Evolutionary conservation across 2,888 invertebrate genomes (phyloP).

Genomic region (Agriotes lineatus): DNA sequence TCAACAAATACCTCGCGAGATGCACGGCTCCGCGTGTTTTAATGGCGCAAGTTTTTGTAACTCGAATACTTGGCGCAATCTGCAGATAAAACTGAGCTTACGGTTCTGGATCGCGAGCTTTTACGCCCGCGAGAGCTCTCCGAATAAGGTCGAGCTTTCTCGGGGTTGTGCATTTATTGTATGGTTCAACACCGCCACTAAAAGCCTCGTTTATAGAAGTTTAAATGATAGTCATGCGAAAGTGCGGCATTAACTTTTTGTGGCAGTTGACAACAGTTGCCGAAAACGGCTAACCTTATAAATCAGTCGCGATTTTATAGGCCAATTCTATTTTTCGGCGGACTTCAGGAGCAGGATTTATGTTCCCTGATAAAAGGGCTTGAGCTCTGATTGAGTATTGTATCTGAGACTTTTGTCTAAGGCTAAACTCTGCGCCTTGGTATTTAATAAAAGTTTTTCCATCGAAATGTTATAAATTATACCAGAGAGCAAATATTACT

Average conservation of each 20-base stretch:
- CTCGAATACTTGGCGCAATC: conserved; percentile 2
- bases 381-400: too few species aligned
- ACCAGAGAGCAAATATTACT: background rate
- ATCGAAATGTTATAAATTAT: background rate
- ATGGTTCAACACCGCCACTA: conserved; percentile 2
- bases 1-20: background rate
- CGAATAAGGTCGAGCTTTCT: conserved; percentile 18
- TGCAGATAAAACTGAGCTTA: conserved; percentile 20
- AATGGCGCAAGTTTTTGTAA: conserved; percentile 12
- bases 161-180: conserved; percentile 23
- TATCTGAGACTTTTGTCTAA: too few species aligned
- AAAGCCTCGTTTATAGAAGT: background rate
- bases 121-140: conserved; percentile 13
- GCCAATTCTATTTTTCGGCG: too few species aligned
- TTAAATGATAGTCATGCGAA: conserved; percentile 1
- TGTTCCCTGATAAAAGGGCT: too few species aligned
- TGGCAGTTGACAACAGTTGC: background rate
- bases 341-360: too few species aligned
- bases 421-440: too few species aligned
- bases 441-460: background rate
- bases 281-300: too few species aligned
- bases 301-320: too few species aligned
- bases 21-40: conserved; percentile 7
- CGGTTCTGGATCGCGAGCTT: conserved; percentile 19
- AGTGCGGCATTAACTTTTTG: background rate